Evolutionary conservation across 2,797 vertebrate species (phyloP).

Genomic region (Cyprinodon diabolis): DNA sequence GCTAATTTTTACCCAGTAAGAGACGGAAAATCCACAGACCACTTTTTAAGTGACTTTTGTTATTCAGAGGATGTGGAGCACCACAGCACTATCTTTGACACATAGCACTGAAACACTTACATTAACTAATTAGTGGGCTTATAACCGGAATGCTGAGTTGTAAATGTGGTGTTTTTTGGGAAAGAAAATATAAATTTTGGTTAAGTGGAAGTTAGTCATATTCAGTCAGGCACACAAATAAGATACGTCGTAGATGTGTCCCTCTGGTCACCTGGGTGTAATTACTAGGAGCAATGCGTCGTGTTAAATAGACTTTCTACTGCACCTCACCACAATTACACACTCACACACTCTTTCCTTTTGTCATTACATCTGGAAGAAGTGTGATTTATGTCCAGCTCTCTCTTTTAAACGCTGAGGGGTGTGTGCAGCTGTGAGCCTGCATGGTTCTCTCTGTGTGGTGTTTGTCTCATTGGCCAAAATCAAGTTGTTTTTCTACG

Average conservation of each 20-base stretch:
- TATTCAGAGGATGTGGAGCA: constrained; percentile 65
- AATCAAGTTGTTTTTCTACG: constrained; percentile 53
- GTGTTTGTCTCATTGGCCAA: constrained; percentile 30
- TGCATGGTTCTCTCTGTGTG: constrained; percentile 33
- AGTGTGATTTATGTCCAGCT: constrained; percentile 68
- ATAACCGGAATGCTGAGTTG: constrained; percentile 67
- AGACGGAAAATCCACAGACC: constrained; percentile 27
- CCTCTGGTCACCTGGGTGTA: constrained; percentile 73
- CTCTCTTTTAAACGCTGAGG: constrained; percentile 57
- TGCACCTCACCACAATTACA: constrained; percentile 61
- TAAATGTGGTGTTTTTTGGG: constrained; percentile 59
- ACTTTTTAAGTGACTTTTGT: constrained; percentile 54
- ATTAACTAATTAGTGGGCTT: constrained; percentile 47
- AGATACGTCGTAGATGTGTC: constrained; percentile 21
- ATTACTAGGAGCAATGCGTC: constrained; percentile 75
- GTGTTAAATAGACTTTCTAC: constrained; percentile 74
- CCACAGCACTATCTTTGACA: constrained; percentile 53
- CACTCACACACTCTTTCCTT: constrained; percentile 37
- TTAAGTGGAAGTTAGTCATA: constrained; percentile 62
- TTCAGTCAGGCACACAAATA: constrained; percentile 28
- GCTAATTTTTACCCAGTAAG: constrained; percentile 3
- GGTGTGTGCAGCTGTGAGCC: constrained; percentile 61
- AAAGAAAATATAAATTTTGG: constrained; percentile 56
- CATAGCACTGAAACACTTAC: constrained; percentile 30
- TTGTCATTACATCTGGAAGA: constrained; percentile 66